These are phyloP conservation scores for Galemys pyrenaicus DNA, from an alignment of 2,113 vertebrate genomes.

Conservation along the genomic window DNA sequence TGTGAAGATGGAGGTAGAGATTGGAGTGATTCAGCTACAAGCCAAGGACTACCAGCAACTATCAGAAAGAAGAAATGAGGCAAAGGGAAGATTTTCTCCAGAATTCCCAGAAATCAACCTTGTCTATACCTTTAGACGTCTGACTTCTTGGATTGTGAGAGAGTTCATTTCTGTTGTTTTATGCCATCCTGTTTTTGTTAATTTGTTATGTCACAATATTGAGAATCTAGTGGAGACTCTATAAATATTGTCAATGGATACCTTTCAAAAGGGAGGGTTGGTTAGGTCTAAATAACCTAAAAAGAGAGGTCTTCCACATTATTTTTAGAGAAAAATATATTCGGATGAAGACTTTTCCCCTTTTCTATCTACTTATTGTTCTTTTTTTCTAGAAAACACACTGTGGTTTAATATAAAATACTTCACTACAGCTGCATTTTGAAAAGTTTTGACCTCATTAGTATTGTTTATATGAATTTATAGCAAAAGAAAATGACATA, in stretches of 20 bases:
- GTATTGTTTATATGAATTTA: slow-evolving; percentile 16
- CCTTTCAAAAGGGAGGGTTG: not conserved
- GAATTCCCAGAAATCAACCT: not conserved
- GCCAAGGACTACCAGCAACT: too few relatives aligned
- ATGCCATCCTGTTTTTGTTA: not conserved
- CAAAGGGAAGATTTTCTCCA: not conserved
- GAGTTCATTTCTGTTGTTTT: not conserved
- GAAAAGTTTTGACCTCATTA: not conserved
- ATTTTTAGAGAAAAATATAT: slow-evolving; percentile 17
- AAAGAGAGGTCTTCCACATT: not conserved
- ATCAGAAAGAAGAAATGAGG: not conserved
- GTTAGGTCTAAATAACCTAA: not conserved
- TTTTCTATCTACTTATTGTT: not conserved
- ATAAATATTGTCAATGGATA: not conserved
- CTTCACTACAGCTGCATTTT: not conserved
- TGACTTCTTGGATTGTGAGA: not conserved
- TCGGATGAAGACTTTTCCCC: not conserved
- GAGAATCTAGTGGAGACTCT: not conserved
- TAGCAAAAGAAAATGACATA: not conserved
- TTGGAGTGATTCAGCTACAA: not conserved
- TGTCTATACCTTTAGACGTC: not conserved
- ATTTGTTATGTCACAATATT: not conserved
- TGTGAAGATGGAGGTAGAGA: too few relatives aligned
- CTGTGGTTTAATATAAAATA: not conserved
- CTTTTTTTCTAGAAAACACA: not conserved